Evolutionary conservation across 2,888 invertebrate genomes (phyloP), one percentile per base, ranked within the genome.

Genomic region (Cantharis nigra): DNA sequence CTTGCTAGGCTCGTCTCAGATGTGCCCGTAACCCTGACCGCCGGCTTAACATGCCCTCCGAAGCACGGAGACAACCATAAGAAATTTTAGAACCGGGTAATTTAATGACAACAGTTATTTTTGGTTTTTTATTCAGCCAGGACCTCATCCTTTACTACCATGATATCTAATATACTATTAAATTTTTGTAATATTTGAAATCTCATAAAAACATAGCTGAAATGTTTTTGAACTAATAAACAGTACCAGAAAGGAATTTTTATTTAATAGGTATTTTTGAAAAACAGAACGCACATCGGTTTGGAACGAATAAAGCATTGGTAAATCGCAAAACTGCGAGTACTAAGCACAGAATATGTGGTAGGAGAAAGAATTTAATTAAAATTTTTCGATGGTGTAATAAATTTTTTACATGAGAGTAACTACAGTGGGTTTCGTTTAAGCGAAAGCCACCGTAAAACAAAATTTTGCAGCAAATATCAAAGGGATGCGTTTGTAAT

Each of bases 401-500:
- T 49, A 49, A 49, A 49, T 49, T n/a, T 49, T 49, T n/a, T 49
- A 49, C 49, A n/a, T n/a, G 49, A n/a, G 7, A 49, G 11, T 13
- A n/a, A 5, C n/a, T 49, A 49, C n/a, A 49, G 49, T 49, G 9
- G 49, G 13, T 49, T n/a, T 49, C 7, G 49, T 7, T n/a, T n/a
- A n/a, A n/a, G 7, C n/a, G 49, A 49, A 49, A 49, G 3, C 13
- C 7, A 49, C 7, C 7, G 49, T 2, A n/a, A 7, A n/a, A 9
- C n/a, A 49, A 49, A 49, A 49, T 49, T n/a, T 13, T 49, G 49
- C 49, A 49, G 49, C 49, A 49, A 49, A 49, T 49, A 49, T 49
- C 49, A n/a, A 49, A 49, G 49, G 67, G 23, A 71, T 18, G 30
- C 33, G 75, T 49, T 49, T 49, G 49, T 75, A 71, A 75, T 75